Base-by-base conservation (phyloP, 2,888 invertebrate genomes). In the Andrena fulva region DNA sequence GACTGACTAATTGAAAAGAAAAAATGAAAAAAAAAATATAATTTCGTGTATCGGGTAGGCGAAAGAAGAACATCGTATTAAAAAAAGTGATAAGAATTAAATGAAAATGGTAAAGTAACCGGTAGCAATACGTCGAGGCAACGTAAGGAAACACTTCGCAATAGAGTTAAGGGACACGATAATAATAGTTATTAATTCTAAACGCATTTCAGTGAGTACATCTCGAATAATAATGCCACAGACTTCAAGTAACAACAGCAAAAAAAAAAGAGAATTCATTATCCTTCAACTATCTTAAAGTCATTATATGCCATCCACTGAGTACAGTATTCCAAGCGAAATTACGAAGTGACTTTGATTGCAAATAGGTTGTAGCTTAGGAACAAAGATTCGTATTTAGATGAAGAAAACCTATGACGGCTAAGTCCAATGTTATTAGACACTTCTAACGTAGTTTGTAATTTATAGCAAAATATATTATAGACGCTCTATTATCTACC, bases 111-210 rank as follows among this genome's bases (percentile, higher is more conserved):
- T 81, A 70, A 82, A 77, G 77, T 84, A 87, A 86, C 63, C 73
- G 73, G 86, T 90, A 91, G 90, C 88, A 91, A 90, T 91, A 91
- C 78, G 70, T 87, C 80, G 85, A 90, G 87, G 87, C 87, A 90
- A 90, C 73, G 84, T 69, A 75, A 86, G 10, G 24, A 80, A 78
- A 84, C 63, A 84, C 78, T 85, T 85, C 62, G 80, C 78, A 83
- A 85, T 89, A 89, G 84, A 52, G 72, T 78, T 85, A 88, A 89
- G 82, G 74, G 56, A 80, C 76, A 86, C 77, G 77, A 85, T 79
- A 85, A 85, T 88, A 86, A 87, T 85, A 85, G 80, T 67, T 68
- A 66, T 77, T 88, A 89, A 86, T 86, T 79, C 68, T 69, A 68
- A 83, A 79, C 82, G 80, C 78, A 87, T 68, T 68, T 68, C 68